Evolutionary conservation across 2,797 vertebrate genomes (phyloP).

Genomic region (Hafferia zeledoni): DNA sequence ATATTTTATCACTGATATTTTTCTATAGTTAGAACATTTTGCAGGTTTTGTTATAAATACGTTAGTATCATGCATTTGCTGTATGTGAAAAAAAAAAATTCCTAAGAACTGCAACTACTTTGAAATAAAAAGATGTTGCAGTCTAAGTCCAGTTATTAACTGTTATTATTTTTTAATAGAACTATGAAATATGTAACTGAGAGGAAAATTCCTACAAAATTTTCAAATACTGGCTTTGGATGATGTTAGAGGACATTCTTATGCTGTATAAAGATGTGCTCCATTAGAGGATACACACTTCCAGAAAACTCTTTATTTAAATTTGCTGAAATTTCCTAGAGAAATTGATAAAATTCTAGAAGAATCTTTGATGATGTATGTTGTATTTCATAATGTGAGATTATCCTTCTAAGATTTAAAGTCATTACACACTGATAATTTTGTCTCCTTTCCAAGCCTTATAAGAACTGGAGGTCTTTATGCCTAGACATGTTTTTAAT

Average conservation of each 20-base stretch:
- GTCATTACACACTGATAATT: neutral
- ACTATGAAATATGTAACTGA: neutral
- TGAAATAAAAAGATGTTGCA: neutral
- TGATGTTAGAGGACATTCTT: neutral
- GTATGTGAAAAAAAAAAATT: neutral
- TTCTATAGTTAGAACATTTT: neutral
- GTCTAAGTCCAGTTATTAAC: neutral
- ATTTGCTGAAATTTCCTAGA: neutral
- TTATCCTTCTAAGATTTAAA: neutral
- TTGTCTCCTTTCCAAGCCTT: neutral
- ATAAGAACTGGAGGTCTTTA: neutral
- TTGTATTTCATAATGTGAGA: neutral
- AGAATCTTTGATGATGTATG: neutral
- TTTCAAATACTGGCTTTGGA: neutral
- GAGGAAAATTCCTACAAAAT: neutral
- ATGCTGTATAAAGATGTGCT: neutral
- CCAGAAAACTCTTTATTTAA: neutral
- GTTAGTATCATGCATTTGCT: neutral
- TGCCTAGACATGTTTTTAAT: neutral
- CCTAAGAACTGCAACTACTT: neutral
- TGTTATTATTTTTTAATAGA: neutral
- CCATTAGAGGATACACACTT: neutral
- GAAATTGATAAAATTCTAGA: neutral
- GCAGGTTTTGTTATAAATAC: neutral
- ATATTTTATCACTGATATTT: neutral